These are phyloP conservation scores for Siniperca chuatsi DNA, from an alignment of 2,113 vertebrate species.

Conservation along the genomic window DNA sequence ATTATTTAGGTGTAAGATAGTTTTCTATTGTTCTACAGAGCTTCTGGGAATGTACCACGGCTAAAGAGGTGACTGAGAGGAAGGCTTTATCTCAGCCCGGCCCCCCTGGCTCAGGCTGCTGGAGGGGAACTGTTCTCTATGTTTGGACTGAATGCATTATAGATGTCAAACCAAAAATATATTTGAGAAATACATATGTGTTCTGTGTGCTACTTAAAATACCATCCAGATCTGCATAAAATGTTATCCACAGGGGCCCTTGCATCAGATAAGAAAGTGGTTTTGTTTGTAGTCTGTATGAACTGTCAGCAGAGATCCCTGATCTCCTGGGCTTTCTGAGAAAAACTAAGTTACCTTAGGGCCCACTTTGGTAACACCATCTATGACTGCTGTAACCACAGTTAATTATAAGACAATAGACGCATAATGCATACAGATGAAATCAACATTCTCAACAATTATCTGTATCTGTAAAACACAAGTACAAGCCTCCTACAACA, in stretches of 20 bases:
- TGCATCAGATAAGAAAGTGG: not conserved
- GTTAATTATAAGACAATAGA: not conserved
- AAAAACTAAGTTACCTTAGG: not conserved
- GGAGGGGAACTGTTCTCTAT: slow-evolving; percentile 59
- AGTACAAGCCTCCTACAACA: not conserved
- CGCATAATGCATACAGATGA: not conserved
- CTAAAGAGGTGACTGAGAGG: slow-evolving; percentile 37
- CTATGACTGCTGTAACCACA: not conserved
- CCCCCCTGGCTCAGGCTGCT: slow-evolving; percentile 31
- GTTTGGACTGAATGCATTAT: slow-evolving; percentile 79
- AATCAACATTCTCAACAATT: not conserved
- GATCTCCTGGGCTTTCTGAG: not conserved
- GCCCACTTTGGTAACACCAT: not conserved
- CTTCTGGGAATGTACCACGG: slow-evolving; percentile 71
- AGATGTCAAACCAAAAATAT: slow-evolving; percentile 85
- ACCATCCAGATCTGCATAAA: not conserved
- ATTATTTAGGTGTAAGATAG: slow-evolving; percentile 64
- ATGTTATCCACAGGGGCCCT: not conserved
- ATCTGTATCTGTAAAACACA: not conserved
- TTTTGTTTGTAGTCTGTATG: not conserved
- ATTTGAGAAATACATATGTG: slow-evolving; percentile 71
- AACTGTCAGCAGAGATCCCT: not conserved
- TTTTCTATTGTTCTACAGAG: slow-evolving; percentile 73
- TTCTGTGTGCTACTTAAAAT: slow-evolving; percentile 40
- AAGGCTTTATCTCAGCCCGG: slow-evolving; percentile 21